Conservation (phyloP, 2,113 vertebrate genomes). For the Stercorarius parasiticus region DNA sequence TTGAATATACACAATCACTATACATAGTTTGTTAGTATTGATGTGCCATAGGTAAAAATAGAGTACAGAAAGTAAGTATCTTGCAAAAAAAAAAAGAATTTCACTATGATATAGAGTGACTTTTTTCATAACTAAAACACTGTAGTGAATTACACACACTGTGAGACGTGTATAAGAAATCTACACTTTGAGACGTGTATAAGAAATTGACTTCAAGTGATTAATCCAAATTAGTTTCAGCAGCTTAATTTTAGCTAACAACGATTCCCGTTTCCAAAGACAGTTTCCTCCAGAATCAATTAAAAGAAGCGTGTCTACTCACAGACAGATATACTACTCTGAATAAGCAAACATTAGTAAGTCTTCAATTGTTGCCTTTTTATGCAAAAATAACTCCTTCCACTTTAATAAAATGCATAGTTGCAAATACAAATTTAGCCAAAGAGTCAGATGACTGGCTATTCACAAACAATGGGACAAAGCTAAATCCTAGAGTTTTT, state of each 20-base stretch:
- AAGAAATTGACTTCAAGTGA: background rate
- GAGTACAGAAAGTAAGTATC: background rate
- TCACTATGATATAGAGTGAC: background rate
- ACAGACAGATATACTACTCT: background rate
- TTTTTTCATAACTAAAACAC: background rate
- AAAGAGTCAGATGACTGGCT: background rate
- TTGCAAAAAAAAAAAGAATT: background rate
- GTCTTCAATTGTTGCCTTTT: background rate
- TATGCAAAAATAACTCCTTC: background rate
- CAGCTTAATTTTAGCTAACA: background rate
- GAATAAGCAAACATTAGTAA: background rate
- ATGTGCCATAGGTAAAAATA: background rate
- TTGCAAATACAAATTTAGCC: background rate
- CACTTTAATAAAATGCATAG: background rate
- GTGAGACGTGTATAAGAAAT: background rate
- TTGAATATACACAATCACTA: background rate
- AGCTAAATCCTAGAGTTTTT: background rate
- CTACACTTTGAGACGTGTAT: background rate
- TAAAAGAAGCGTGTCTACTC: background rate
- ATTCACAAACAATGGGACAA: background rate
- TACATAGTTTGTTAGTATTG: background rate
- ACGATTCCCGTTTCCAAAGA: background rate
- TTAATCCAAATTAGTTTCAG: background rate
- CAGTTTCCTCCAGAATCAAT: background rate
- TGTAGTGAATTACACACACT: background rate